Evolutionary conservation across 2,797 vertebrate genomes (phyloP), one percentile per base, ranked within the genome.

Genomic region (Gila robusta): DNA sequence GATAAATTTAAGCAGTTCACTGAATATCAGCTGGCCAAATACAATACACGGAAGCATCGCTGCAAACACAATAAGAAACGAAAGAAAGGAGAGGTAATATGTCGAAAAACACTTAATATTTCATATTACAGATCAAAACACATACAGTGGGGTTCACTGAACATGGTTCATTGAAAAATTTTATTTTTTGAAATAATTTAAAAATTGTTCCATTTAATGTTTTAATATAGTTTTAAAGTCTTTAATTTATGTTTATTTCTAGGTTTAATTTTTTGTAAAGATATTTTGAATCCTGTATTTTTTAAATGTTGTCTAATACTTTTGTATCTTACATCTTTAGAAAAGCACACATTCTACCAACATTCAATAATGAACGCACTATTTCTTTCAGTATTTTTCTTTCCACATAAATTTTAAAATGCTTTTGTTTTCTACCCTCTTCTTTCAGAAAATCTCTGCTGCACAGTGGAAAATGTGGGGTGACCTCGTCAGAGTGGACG

Each of bases 21-120:
- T 41, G 96, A 97, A 90, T 97, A 98, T 91, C 97, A 98, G 82
- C 92, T 98, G 92, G 97, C 97, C 54, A 98, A 98, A 82, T 98
- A 98, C 92, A 97, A 97, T 91, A 96, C 95, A 0, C 94, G 96
- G 70, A 96, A 95, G 87, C 96, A 97, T 56, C 94, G 96, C 56
- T 95, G 96, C 35, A 98, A 97, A 92, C 94, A 93, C 93, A 92
- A 19, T 82, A 78, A 73, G 62, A 93, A 90, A 11, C 89, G 4
- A 37, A 17, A 0, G 21, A 91, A 92, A 80, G 16, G 5, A 49
- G 88, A 92, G 94, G 95, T 85, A 85, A 79, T 94, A 91, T 11
- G 6, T 52, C 5, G 44, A 49, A 66, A 66, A 41, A 28, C 3
- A 16, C 17, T 21, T 47, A 6, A 54, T 49, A 23, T 77, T 28